These are phyloP conservation scores for Octonoba sinensis DNA, from an alignment of 2,888 invertebrate genomes.

Conservation along the genomic window DNA sequence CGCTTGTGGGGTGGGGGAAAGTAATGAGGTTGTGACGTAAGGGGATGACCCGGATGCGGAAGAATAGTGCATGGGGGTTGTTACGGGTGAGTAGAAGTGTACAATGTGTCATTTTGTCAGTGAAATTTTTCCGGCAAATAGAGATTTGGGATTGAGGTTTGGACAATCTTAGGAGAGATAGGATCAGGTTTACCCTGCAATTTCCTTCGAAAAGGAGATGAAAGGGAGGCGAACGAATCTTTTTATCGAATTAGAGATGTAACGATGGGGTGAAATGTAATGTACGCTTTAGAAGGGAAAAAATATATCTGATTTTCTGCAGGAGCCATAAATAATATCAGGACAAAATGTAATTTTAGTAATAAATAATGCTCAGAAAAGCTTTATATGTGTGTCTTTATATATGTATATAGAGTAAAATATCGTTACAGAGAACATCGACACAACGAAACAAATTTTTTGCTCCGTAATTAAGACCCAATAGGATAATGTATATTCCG, in stretches of 20 bases:
- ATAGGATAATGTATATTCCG: too few relatives aligned
- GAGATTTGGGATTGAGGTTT: conserved; percentile 36
- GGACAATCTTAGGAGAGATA: conserved; percentile 15
- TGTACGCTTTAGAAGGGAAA: too few relatives aligned
- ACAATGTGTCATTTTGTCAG: conserved; percentile 58
- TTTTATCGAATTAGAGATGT: conserved; percentile 22
- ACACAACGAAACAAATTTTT: too few relatives aligned
- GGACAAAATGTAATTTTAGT: too few relatives aligned
- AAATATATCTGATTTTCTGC: too few relatives aligned
- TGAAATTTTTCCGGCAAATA: conserved; percentile 52
- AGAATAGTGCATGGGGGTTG: conserved; percentile 12
- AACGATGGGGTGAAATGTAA: background rate
- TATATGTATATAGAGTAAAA: too few relatives aligned
- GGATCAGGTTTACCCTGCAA: conserved; percentile 19
- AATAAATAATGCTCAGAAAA: too few relatives aligned
- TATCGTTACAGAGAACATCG: too few relatives aligned
- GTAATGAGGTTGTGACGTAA: conserved; percentile 57
- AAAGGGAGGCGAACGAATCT: conserved; percentile 10
- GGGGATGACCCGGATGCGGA: conserved; percentile 30
- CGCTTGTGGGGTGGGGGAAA: conserved; percentile 1
- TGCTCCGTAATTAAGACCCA: too few relatives aligned
- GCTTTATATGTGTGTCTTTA: too few relatives aligned
- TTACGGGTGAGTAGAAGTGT: conserved; percentile 47
- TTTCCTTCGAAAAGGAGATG: conserved; percentile 6
- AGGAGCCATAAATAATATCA: too few relatives aligned